These are phyloP conservation scores for Squalus acanthias DNA, from an alignment of 2,797 vertebrate genomes.

Conservation along the genomic window DNA sequence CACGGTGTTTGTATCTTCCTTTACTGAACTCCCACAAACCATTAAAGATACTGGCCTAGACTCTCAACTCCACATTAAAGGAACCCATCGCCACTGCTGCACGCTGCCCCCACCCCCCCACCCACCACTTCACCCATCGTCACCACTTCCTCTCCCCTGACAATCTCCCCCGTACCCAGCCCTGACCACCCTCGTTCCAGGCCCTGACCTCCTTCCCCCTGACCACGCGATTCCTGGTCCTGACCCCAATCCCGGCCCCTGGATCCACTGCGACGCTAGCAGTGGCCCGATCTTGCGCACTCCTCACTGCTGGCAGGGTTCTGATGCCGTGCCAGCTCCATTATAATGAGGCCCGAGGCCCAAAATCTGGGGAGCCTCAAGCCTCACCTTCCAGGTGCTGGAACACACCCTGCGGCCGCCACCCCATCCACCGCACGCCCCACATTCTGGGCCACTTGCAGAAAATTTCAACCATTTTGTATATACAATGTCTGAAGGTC, in stretches of 20 bases:
- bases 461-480: neutral
- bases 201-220: neutral
- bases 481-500: neutral
- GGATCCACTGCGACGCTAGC: neutral
- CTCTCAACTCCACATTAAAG: neutral
- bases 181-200: neutral
- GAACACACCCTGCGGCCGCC: neutral
- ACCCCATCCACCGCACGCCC: neutral
- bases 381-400: neutral
- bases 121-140: neutral
- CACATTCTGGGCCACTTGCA: neutral
- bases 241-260: neutral
- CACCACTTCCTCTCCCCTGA: no score
- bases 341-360: neutral
- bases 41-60: neutral
- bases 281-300: neutral
- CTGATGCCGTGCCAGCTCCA: neutral
- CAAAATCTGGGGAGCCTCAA: neutral
- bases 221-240: neutral
- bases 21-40: neutral
- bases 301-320: neutral
- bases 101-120: neutral
- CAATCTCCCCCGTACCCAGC: neutral
- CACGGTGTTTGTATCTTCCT: neutral
- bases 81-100: neutral